Evolutionary conservation across 2,888 invertebrate species (phyloP).

Genomic region (Napeogenes sylphis): DNA sequence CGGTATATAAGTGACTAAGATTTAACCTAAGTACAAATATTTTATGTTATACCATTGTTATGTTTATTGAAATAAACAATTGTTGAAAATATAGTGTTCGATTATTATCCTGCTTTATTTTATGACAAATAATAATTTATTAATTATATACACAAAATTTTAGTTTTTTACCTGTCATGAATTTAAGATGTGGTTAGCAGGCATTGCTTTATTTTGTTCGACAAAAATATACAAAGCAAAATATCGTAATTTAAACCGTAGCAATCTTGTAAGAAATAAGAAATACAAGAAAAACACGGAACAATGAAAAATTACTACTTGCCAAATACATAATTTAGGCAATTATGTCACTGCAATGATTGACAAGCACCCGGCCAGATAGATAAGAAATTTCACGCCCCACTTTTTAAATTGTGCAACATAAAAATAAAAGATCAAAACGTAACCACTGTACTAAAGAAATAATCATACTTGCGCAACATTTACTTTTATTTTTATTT

Average conservation of each 20-base stretch:
- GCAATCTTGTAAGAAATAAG: not conserved
- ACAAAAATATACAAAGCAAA: too few relatives aligned
- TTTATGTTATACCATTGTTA: not conserved
- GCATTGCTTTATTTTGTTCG: too few relatives aligned
- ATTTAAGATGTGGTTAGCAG: too few relatives aligned
- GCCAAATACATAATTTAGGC: conserved; percentile 6
- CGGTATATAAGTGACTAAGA: not conserved
- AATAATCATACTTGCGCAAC: conserved; percentile 4
- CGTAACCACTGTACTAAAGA: conserved; percentile 20
- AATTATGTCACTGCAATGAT: conserved; percentile 20
- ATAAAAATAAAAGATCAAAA: conserved; percentile 26
- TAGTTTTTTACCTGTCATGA: too few relatives aligned
- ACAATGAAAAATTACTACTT: not conserved
- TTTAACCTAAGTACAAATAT: too few relatives aligned
- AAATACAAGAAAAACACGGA: conserved; percentile 5
- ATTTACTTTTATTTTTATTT: conserved; percentile 4
- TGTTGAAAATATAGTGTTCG: too few relatives aligned
- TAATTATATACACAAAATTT: too few relatives aligned
- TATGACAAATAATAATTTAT: too few relatives aligned
- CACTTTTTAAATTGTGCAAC: conserved; percentile 29
- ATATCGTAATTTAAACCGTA: not conserved
- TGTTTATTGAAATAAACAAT: not conserved
- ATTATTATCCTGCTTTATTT: too few relatives aligned
- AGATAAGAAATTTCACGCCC: conserved; percentile 18
- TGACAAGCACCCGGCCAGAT: not conserved